phyloP scores from a whole-genome alignment of 2,797 vertebrate genomes.

The Poeciliopsis gracilis region DNA sequence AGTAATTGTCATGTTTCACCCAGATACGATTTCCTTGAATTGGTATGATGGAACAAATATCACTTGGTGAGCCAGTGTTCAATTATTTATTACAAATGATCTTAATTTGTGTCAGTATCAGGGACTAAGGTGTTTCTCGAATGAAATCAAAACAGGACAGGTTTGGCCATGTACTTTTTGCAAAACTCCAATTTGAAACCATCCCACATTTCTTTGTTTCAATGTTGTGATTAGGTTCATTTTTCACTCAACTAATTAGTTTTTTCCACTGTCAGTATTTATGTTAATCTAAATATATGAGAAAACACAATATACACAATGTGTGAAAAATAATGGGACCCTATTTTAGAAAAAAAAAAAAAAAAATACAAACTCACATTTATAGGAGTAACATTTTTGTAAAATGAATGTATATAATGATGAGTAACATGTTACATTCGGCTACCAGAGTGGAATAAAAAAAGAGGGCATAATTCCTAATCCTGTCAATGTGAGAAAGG shows the following conservation, averaged over 20 bases:
- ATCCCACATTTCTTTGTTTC: neutral
- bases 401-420: constrained; percentile 7
- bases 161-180: neutral
- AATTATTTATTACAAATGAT: neutral
- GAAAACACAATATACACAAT: neutral
- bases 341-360: neutral
- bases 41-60: neutral
- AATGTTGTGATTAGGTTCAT: neutral
- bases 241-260: neutral
- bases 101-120: neutral
- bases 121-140: neutral
- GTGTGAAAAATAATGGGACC: neutral
- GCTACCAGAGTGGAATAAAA: constrained; percentile 38
- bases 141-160: neutral
- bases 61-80: neutral
- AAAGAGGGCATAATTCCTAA: constrained; percentile 46
- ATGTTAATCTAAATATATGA: neutral
- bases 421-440: constrained; percentile 26
- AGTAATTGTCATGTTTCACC: neutral
- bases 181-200: neutral
- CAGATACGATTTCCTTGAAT: neutral
- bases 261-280: neutral
- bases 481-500: constrained; percentile 58
- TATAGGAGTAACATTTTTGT: neutral
- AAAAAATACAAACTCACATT: neutral